These are phyloP conservation scores for Pachyramphus minor DNA, from an alignment of 2,113 vertebrate species.

Conservation along the genomic window DNA sequence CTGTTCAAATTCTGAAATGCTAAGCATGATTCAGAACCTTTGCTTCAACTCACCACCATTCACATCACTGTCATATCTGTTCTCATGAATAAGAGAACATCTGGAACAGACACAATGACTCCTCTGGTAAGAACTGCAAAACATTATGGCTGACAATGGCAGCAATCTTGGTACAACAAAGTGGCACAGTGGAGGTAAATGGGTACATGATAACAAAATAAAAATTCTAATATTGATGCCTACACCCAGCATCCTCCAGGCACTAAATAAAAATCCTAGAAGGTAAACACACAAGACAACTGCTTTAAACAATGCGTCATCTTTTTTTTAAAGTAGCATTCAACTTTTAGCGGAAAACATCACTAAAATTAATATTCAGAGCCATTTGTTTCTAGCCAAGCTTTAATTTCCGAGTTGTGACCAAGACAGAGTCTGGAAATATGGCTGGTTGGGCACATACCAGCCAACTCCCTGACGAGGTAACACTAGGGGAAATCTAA, in stretches of 20 bases:
- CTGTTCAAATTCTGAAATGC: not conserved
- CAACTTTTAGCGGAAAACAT: not conserved
- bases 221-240: not conserved
- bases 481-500: not conserved
- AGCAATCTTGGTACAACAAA: not conserved
- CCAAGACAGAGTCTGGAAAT: not conserved
- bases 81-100: not conserved
- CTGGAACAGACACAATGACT: not conserved
- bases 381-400: not conserved
- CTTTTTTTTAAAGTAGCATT: not conserved
- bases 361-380: not conserved
- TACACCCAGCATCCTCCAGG: not conserved
- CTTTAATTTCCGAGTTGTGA: not conserved
- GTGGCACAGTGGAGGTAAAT: not conserved
- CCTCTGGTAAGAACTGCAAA: not conserved
- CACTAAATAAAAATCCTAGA: not conserved
- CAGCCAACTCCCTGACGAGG: not conserved
- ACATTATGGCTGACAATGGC: not conserved
- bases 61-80: not conserved
- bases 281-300: not conserved
- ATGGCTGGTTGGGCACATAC: not conserved
- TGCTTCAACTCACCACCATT: not conserved
- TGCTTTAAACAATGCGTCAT: not conserved
- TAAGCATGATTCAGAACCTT: not conserved
- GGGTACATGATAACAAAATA: not conserved